Base-by-base conservation (phyloP, 2,113 vertebrate genomes). In the Otis tarda region DNA sequence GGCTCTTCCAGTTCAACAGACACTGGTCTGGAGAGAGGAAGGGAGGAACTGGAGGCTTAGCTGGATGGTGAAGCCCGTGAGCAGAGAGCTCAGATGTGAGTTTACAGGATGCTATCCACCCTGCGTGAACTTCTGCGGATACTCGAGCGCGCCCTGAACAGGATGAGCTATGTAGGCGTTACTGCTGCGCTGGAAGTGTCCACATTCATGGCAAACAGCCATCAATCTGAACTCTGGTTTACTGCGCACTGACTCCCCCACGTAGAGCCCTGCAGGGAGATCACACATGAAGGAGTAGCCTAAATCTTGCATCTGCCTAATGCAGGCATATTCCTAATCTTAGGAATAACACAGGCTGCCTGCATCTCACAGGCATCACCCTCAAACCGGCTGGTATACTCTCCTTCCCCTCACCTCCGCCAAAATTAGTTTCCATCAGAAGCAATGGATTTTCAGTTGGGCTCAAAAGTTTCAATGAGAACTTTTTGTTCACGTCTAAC, bases 131-230 rank as follows among this genome's bases (percentile, higher is more conserved):
- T 53, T 50, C 63, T 56, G 53, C 3, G 3, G 50, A 61, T 10
- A 33, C 20, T 33, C 5, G 10, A 80, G 52, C 4, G 0, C 0
- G 0, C 30, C 28, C 49, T 13, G 87, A 43, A 17, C 4, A 5
- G 67, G 57, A 30, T 10, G 47, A 83, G 43, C 27, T 90, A 57
- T 28, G 21, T 7, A 12, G 14, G 30, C 7, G 1, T 59, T 74
- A 53, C 17, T 57, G 77, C 65, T 55, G 59, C 2, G 1, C 71
- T 79, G 87, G 52, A 79, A 77, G 59, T 7, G 14, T 59, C 45
- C 56, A 37, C 47, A 15, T 15, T 55, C n/a, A 31, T 11, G 64
- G 87, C 78, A 70, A 76, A 52, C 25, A 75, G 89, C 35, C 94
- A 85, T 10, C 31, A 63, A 78, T 24, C 21, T 17, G 15, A 80